These are phyloP conservation scores for Drosophila lacteicornis DNA, from an alignment of 1,140 invertebrate genomes.

Conservation along the genomic window DNA sequence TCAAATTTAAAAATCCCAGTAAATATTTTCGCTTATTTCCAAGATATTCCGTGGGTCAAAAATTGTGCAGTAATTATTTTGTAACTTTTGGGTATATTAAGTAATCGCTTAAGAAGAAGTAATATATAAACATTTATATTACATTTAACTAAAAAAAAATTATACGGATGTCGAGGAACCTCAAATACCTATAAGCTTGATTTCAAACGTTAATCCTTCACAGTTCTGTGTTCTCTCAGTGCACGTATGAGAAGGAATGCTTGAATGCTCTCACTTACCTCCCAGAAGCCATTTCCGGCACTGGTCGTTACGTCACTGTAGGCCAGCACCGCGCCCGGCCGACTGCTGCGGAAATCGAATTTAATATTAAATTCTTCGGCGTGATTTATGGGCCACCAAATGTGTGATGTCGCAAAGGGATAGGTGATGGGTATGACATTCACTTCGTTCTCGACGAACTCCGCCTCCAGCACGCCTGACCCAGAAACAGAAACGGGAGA, in stretches of 20 bases:
- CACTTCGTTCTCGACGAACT: conserved; percentile 93
- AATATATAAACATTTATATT: too few species aligned
- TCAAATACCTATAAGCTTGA: not conserved
- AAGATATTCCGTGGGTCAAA: too few species aligned
- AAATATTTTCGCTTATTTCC: not conserved
- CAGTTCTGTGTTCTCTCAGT: not conserved
- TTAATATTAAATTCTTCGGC: conserved; percentile 90
- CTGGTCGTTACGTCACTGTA: conserved; percentile 91
- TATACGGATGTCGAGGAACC: too few species aligned
- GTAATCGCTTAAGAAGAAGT: too few species aligned
- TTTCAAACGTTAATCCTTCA: not conserved
- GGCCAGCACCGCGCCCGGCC: conserved; percentile 92
- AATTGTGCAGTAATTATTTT: too few species aligned
- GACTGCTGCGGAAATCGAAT: conserved; percentile 95
- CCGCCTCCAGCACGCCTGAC: conserved; percentile 90
- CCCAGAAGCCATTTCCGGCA: conserved; percentile 92
- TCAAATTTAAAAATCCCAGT: not conserved
- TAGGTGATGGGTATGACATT: conserved; percentile 96
- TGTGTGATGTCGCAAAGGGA: conserved; percentile 94
- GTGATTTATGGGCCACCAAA: conserved; percentile 92
- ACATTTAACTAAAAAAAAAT: too few species aligned
- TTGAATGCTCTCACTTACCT: conserved; percentile 88
- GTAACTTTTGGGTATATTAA: too few species aligned
- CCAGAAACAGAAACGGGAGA: conserved; percentile 56
- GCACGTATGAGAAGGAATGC: conserved; percentile 63